phyloP scores from a whole-genome alignment of 2,888 invertebrate species.

The Amblyjoppa proteus region DNA sequence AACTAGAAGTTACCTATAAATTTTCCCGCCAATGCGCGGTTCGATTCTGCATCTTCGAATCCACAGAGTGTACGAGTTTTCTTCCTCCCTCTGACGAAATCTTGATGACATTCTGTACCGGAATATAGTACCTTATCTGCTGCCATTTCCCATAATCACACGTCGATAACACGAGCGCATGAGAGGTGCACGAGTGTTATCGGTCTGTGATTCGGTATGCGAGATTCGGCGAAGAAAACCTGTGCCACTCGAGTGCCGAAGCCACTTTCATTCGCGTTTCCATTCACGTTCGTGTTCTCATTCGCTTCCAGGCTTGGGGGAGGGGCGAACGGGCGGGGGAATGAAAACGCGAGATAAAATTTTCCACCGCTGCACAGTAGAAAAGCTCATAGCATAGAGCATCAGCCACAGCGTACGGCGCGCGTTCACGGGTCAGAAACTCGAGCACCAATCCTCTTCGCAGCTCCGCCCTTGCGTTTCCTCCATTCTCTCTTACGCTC shows the following conservation, averaged over 20 bases:
- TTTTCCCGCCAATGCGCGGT: background rate
- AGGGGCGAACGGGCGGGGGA: conserved; percentile 16
- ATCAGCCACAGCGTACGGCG: conserved; percentile 9
- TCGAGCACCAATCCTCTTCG: conserved; percentile 32
- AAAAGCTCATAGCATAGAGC: background rate
- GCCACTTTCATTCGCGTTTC: conserved; percentile 56
- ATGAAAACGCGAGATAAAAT: conserved; percentile 56
- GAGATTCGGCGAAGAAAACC: conserved; percentile 5
- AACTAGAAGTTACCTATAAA: background rate
- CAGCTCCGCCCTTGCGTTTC: background rate
- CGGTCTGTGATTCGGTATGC: background rate
- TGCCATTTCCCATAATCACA: conserved; percentile 34
- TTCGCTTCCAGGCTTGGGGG: conserved; percentile 44
- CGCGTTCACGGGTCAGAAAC: conserved; percentile 58
- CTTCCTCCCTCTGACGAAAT: background rate
- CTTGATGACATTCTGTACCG: background rate
- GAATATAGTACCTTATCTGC: background rate
- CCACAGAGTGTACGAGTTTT: background rate
- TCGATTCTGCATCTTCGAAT: background rate
- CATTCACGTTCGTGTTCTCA: background rate
- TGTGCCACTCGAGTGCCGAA: background rate
- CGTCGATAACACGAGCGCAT: conserved; percentile 16
- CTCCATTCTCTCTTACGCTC: background rate
- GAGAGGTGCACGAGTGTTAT: background rate
- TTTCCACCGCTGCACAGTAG: conserved; percentile 52